Evolutionary conservation across 2,113 vertebrate species (phyloP).

Genomic region (Thamnophis sirtalis): DNA sequence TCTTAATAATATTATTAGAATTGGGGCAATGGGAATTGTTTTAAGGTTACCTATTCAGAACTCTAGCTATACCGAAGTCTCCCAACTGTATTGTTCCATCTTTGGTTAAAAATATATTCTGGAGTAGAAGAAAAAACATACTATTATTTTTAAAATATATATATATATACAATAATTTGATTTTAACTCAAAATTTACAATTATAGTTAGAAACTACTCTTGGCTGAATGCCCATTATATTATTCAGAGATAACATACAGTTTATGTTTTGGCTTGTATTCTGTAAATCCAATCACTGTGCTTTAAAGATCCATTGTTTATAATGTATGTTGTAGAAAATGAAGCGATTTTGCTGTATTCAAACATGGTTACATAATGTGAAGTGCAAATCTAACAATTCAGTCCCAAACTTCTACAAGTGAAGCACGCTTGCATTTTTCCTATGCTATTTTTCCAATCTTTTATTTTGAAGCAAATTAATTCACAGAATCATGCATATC

Average conservation of each 20-base stretch:
- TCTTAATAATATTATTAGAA: constrained; percentile 8
- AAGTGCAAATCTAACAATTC: not conserved
- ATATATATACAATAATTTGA: not conserved
- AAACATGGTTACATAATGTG: not conserved
- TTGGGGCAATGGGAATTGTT: not conserved
- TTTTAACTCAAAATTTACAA: not conserved
- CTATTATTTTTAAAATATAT: constrained; percentile 5
- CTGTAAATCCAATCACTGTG: not conserved
- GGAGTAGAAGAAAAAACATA: constrained; percentile 25
- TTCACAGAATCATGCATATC: not conserved
- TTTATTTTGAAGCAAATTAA: not conserved
- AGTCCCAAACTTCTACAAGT: not conserved
- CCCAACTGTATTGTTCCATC: constrained; percentile 93
- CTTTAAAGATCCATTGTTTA: not conserved
- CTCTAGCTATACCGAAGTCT: constrained; percentile 96
- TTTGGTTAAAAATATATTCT: constrained; percentile 99
- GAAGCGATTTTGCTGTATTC: not conserved
- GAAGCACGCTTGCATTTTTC: not conserved
- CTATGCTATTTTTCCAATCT: not conserved
- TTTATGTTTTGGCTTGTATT: not conserved
- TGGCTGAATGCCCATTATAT: not conserved
- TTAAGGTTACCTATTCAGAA: constrained; percentile 86
- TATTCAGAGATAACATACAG: not conserved
- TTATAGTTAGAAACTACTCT: not conserved
- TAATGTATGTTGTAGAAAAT: not conserved